A percentile compares a stretch with the other conserved stretches of the same genome.
phyloP scores from a whole-genome alignment of 2,113 vertebrate genomes.

The Mohoua ochrocephala region DNA sequence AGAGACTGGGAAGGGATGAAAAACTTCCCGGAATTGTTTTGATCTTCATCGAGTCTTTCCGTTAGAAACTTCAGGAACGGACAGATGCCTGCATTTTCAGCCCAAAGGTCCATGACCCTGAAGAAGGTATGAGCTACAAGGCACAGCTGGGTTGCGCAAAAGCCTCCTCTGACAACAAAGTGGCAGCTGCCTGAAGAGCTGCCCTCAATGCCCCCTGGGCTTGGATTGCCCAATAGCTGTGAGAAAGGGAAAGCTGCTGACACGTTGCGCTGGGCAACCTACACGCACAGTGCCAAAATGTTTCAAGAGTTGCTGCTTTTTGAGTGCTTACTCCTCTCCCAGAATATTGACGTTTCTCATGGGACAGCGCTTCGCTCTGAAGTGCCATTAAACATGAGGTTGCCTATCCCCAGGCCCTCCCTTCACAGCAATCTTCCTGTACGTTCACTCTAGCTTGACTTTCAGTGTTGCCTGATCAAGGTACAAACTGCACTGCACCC shows the following conservation, averaged over 20 bases:
- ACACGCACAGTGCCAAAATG: fast-evolving
- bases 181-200: neutral
- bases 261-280: fast-evolving
- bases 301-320: neutral
- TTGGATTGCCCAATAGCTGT: neutral
- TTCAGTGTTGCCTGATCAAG: neutral
- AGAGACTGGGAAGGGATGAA: neutral
- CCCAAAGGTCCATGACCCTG: neutral
- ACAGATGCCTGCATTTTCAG: neutral
- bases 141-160: neutral
- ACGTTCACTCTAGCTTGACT: neutral
- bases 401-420: neutral
- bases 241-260: neutral
- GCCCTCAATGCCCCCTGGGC: neutral
- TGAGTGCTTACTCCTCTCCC: neutral
- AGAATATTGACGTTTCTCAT: fast-evolving
- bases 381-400: neutral
- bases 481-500: neutral
- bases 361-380: neutral
- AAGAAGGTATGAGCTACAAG: neutral
- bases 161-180: neutral
- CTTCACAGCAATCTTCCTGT: neutral
- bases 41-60: neutral
- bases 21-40: neutral
- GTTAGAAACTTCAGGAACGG: neutral